Base-by-base conservation (phyloP, 2,113 vertebrate species). In the Thymallus thymallus region DNA sequence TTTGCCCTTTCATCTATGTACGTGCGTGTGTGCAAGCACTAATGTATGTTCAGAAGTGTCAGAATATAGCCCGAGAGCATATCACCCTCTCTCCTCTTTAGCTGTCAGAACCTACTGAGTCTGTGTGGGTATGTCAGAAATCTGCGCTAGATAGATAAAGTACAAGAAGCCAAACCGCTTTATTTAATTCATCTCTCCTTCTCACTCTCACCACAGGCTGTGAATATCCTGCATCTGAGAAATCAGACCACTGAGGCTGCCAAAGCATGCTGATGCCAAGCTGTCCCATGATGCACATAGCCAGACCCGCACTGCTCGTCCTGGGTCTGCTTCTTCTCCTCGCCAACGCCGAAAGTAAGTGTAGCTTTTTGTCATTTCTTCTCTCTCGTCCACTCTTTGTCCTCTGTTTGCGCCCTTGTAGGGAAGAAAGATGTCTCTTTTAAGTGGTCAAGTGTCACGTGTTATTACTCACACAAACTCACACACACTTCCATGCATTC, bases 281-380 rank as follows among this genome's bases (percentile, higher is more conserved):
- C 93, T 94, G 92, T 95, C 90, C 82, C 94, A 96, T 91, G 94
- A 95, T 95, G 95, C 93, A 87, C 80, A 26, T 91, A 90, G 91
- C 93, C 94, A 94, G 94, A 90, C 92, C 91, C 79, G 20, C 88
- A 92, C 89, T 94, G 94, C 93, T 97, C 81, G 84, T 96, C 87
- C 94, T 96, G 76, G 90, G 92, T 89, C 91, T 90, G 88, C 82
- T 95, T 86, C 86, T 96, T 58, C 92, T 95, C 87, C 91, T 79
- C 79, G 90, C 93, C 75, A 91, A 94, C 85, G 95, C 96, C 85
- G 95, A 98, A 94, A 96, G 96, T 98, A 96, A 97, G 96, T 85
- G n/a, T 12, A 2, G 41, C 14, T 10, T 41, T 9, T 70, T 26
- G 26, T 76, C 48, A 18, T 10, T 51, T 68, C 83, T 82, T 73